These are phyloP conservation scores for Lacerta bilineata DNA, from an alignment of 2,797 vertebrate genomes.

Conservation along the genomic window DNA sequence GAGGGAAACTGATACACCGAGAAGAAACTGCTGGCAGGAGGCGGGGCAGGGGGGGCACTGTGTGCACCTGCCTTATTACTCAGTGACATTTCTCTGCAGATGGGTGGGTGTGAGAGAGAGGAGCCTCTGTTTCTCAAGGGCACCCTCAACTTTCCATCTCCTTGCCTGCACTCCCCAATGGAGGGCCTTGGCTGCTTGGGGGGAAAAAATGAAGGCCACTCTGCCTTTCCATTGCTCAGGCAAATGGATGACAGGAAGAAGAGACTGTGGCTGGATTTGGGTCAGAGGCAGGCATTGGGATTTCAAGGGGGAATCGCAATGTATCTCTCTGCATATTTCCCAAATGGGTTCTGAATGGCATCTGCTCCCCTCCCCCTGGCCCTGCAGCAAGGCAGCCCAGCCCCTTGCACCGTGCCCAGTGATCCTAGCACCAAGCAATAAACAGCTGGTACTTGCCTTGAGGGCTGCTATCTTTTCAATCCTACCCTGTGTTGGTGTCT, in stretches of 20 bases:
- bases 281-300: neutral
- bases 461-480: neutral
- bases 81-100: slow-evolving; percentile 79
- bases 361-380: neutral
- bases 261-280: neutral
- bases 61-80: slow-evolving; percentile 77
- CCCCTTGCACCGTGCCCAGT: too few relatives aligned
- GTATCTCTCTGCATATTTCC: too few relatives aligned
- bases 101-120: rapidly evolving
- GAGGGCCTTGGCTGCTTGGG: neutral
- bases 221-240: neutral
- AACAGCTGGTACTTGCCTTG: neutral
- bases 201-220: too few relatives aligned
- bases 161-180: too few relatives aligned
- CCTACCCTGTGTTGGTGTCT: neutral
- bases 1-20: slow-evolving; percentile 65
- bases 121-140: neutral
- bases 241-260: neutral
- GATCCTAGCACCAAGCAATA: neutral
- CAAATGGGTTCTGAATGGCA: neutral
- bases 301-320: neutral
- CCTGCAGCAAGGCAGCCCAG: neutral
- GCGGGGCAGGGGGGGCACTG: neutral
- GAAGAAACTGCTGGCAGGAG: slow-evolving; percentile 23
- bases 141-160: neutral